Evolutionary conservation across 2,888 invertebrate genomes (phyloP), one percentile per base, ranked within the genome.

Genomic region (Artemia sp.): DNA sequence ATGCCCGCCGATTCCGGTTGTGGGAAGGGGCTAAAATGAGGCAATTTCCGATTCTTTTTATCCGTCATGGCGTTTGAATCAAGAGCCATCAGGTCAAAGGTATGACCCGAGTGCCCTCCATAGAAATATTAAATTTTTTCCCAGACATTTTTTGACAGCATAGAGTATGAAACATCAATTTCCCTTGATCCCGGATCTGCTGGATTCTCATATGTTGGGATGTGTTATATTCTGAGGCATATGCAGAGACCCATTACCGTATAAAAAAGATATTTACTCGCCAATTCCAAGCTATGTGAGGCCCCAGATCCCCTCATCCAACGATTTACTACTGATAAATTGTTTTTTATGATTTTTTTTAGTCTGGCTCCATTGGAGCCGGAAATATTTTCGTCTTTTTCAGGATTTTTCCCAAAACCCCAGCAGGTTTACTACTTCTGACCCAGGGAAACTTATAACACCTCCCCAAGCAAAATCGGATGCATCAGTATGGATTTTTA

Each of bases 31-130:
- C 8, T 14, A 14, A 8, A 58, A 14, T 58, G 58, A n/a, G 58
- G 58, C 6, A 8, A 19, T 14, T n/a, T 8, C n/a, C 8, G 58
- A 8, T 9, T 9, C 58, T n/a, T 58, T 58, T 58, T 58, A 58
- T 58, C 58, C 58, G n/a, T 58, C 58, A 58, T 58, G n/a, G 58
- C 58, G 14, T 58, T 58, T 14, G 58, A 58, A 58, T 58, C 58
- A 14, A 58, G 58, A 14, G 58, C 58, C 58, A 58, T 58, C n/a
- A 58, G 58, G 14, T 58, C 19, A n/a, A 8, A 9, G 8, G 58
- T 58, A 58, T 58, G 58, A 58, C 58, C 58, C 14, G n/a, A n/a
- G n/a, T n/a, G 14, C n/a, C 58, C 58, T 14, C 58, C 58, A 58
- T 14, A 7, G 14, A n/a, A 58, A 14, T 14, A 14, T 14, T 58